Percentiles rank a stretch among this genome's conserved stretches.
These are phyloP conservation scores for Morone saxatilis DNA, from an alignment of 2,113 vertebrate genomes.

Conservation along the genomic window DNA sequence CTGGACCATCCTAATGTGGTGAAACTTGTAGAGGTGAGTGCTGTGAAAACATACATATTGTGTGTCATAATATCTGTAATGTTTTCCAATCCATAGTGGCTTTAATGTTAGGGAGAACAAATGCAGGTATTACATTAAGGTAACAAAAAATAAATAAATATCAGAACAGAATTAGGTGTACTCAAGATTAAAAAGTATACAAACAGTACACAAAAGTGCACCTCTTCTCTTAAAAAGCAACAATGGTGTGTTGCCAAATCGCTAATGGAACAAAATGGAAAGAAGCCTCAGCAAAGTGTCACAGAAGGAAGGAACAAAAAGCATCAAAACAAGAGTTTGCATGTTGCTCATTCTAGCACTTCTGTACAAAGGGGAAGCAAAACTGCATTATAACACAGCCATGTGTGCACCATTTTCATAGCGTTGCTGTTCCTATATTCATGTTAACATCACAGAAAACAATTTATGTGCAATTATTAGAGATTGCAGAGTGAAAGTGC, in stretches of 20 bases:
- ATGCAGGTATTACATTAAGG: neutral
- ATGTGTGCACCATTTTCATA: neutral
- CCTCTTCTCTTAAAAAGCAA: conserved; percentile 9
- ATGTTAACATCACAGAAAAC: neutral
- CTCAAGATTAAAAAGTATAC: neutral
- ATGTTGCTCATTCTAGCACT: neutral
- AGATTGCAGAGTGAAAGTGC: neutral
- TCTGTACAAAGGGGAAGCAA: neutral
- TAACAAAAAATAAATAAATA: no score
- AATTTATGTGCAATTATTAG: neutral
- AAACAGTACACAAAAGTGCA: neutral
- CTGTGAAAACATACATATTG: neutral
- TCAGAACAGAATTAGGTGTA: neutral
- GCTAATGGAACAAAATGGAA: neutral
- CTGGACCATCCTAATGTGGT: conserved; percentile 98
- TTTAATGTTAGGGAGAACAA: neutral
- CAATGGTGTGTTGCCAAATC: neutral
- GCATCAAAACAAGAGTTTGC: neutral
- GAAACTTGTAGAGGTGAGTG: conserved; percentile 94
- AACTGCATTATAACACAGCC: neutral
- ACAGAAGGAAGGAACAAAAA: neutral
- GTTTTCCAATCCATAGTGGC: neutral
- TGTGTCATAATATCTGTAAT: neutral
- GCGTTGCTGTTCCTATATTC: neutral
- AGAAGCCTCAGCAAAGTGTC: neutral